A percentile compares a stretch with the other conserved stretches of the same genome.
phyloP scores from a whole-genome alignment of 64 coral and sea anemone species.

The Dendrophyllia cribrosa region DNA sequence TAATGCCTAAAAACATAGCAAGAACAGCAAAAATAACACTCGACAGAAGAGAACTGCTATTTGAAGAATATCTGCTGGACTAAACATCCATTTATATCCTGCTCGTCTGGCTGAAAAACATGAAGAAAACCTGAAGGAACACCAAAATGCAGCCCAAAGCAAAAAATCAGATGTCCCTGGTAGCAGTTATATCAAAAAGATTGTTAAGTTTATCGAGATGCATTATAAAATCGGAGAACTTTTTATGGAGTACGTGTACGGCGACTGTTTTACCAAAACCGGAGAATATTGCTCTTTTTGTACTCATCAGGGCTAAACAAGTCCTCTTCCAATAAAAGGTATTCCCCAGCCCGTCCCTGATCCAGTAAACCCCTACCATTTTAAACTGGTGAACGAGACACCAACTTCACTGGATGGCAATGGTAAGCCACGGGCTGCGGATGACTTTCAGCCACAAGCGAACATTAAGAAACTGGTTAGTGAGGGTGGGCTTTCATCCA shows the following conservation, averaged over 20 bases:
- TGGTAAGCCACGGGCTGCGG: neutral
- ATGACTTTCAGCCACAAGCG: conserved; percentile 56
- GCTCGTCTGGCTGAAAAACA: neutral
- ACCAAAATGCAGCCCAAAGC: neutral
- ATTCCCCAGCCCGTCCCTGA: conserved; percentile 37
- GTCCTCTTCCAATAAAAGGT: conserved; percentile 33
- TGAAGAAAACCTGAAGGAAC: neutral
- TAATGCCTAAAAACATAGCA: conserved; percentile 1
- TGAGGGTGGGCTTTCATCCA: neutral
- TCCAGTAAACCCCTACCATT: conserved; percentile 8
- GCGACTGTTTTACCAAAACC: conserved; percentile 3
- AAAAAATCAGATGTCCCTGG: conserved; percentile 58
- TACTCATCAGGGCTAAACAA: conserved; percentile 15
- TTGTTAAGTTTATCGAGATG: neutral
- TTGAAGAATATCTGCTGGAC: neutral
- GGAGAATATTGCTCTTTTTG: conserved; percentile 29
- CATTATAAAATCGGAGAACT: conserved; percentile 43
- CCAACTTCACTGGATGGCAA: neutral
- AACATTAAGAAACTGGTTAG: conserved; percentile 52
- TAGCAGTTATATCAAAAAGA: conserved; percentile 53
- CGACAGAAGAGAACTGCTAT: conserved; percentile 5
- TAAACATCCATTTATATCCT: conserved; percentile 13
- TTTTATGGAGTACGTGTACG: conserved; percentile 24
- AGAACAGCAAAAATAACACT: conserved; percentile 1
- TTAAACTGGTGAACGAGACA: conserved; percentile 1